Base-by-base conservation (phyloP, 2,797 vertebrate genomes). In the Acanthopagrus latus region DNA sequence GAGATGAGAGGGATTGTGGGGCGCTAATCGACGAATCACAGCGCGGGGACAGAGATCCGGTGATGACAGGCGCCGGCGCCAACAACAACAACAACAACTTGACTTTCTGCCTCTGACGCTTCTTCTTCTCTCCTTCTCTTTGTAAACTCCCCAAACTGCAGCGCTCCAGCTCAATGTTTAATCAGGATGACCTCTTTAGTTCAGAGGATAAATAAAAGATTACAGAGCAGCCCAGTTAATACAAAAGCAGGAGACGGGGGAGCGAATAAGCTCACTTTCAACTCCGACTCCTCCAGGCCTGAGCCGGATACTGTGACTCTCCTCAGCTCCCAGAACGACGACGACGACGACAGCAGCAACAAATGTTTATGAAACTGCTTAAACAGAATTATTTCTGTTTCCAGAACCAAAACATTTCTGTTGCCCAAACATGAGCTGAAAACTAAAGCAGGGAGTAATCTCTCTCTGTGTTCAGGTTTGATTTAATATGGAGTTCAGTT, bases 131-230 rank as follows among this genome's bases (percentile, higher is more conserved):
- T 55, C 3, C 41, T 25, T 43, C 18, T 33, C 8, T 23, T 18
- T 29, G 46, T 56, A 54, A 80, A 82, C 57, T 62, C 55, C 58
- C 64, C 73, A 17, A 62, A 66, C 69, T 65, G 13, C 66, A 65
- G 44, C 29, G 20, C 64, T 64, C 18, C 54, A 29, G 47, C 84
- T 89, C 81, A 63, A 68, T 86, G 80, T 89, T 85, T 88, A 74
- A 86, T 82, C 75, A 56, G 80, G 64, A 66, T 54, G 79, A 83
- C 85, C 83, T 82, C 79, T 86, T 87, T 83, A 80, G 71, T 83
- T 80, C 66, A 62, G 67, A 54, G 82, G 80, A 91, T 84, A 25
- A 88, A 91, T 87, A 73, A 86, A 86, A 86, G 74, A 91, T 91
- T 80, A 86, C 70, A 82, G 73, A 75, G 46, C 27, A 84, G 68